Evolutionary conservation across 2,797 vertebrate genomes (phyloP), one percentile per base, ranked within the genome.

Genomic region (Notolabrus celidotus): DNA sequence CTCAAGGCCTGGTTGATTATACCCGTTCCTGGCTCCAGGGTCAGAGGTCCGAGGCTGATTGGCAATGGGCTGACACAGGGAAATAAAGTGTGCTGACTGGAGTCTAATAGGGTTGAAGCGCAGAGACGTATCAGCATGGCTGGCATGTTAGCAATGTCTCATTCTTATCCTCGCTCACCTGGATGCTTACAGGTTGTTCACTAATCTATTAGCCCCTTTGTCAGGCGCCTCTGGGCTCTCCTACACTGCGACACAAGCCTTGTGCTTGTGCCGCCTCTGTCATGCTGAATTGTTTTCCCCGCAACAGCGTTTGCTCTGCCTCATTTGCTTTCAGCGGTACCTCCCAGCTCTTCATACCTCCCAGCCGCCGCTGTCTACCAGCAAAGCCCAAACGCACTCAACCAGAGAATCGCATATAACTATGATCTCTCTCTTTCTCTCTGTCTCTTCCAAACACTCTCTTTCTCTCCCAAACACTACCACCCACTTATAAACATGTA

Each of bases 41-140:
- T 93, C 86, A 86, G 72, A 85, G 89, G 88, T 83, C 78, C 11
- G 55, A 33, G 56, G 59, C 74, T 91, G 92, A 92, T 85, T 91
- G 92, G 87, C 90, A 87, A 47, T 33, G 27, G 73, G 85, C 86
- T 91, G 85, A 90, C 84, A 79, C 72, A 62, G 76, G 79, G 79
- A 92, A 91, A 89, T 65, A 58, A 63, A 71, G 82, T 82, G 73
- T 74, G 74, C 83, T 82, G 84, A 88, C 86, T 87, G 67, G 77
- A 77, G 86, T 84, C 79, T 86, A 88, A 92, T 86, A 69, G 83
- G 79, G 85, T 84, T 75, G 77, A 69, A 63, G 71, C 17, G 0
- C 67, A 51, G 61, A 50, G 68, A 61, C 29, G 5, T 61, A 82
- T 77, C 74, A 49, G 79, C 23, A n/a, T 22, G 56, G 54, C 75